phyloP scores from a whole-genome alignment of 2,113 vertebrate genomes.

The Pao palembangensis region DNA sequence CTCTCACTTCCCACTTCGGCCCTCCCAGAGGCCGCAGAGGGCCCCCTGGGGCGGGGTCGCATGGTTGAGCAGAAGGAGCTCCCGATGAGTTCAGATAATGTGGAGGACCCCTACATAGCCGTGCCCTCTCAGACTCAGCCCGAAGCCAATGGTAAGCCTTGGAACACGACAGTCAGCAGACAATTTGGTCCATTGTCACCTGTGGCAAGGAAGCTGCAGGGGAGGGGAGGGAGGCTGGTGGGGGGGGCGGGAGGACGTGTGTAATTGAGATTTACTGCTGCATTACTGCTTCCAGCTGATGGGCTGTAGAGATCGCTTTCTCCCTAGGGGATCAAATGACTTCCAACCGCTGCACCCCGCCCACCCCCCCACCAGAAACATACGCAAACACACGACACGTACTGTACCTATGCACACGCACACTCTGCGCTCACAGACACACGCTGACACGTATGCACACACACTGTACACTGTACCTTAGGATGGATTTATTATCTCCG shows the following conservation, averaged over 20 bases:
- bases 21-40: slow-evolving; percentile 76
- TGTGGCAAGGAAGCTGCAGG: slow-evolving; percentile 67
- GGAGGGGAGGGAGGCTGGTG: neutral
- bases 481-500: slow-evolving; percentile 68
- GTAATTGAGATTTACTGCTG: slow-evolving; percentile 70
- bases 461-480: neutral
- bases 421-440: slow-evolving; percentile 21
- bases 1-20: slow-evolving; percentile 88
- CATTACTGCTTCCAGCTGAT: slow-evolving; percentile 89
- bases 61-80: slow-evolving; percentile 88
- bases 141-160: slow-evolving; percentile 99
- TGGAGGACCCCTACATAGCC: slow-evolving; percentile 92
- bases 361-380: slow-evolving; percentile 18
- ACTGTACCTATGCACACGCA: slow-evolving; percentile 21
- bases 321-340: slow-evolving; percentile 58
- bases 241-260: slow-evolving; percentile 8
- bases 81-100: slow-evolving; percentile 85
- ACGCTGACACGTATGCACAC: slow-evolving; percentile 1
- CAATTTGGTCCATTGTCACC: slow-evolving; percentile 66
- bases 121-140: slow-evolving; percentile 95
- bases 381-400: slow-evolving; percentile 25
- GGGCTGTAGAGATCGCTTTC: slow-evolving; percentile 51
- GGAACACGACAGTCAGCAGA: slow-evolving; percentile 77
- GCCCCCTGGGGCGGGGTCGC: slow-evolving; percentile 86
- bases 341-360: slow-evolving; percentile 36